Percentiles rank a stretch among this genome's conserved stretches.
Conservation (phyloP, 2,797 vertebrate species). For the Myiothlypis coronata region DNA sequence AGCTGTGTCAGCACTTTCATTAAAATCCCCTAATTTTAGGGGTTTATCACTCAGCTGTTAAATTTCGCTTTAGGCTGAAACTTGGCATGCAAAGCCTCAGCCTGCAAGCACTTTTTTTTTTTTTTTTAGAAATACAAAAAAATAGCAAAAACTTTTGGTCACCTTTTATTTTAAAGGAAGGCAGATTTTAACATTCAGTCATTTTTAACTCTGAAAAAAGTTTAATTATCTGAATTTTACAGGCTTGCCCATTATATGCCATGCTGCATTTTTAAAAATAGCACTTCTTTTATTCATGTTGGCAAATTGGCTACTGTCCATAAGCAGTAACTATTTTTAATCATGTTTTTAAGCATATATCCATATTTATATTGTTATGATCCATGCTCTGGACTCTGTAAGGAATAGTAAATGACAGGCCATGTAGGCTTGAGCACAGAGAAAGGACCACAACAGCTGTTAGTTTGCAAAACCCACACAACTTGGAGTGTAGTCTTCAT, state of each 20-base stretch:
- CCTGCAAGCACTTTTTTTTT: background rate
- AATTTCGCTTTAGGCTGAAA: constrained; percentile 62
- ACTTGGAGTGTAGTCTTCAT: background rate
- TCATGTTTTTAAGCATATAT: constrained; percentile 50
- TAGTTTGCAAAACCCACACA: constrained; percentile 8
- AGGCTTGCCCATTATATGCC: constrained; percentile 9
- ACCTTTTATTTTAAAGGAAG: constrained; percentile 31
- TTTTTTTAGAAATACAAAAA: background rate
- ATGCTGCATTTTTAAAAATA: constrained; percentile 26
- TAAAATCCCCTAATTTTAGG: constrained; percentile 64
- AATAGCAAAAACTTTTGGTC: background rate
- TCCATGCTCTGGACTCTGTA: background rate
- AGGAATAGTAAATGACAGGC: constrained; percentile 49
- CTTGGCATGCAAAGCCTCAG: constrained; percentile 24
- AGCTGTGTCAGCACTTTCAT: constrained; percentile 56
- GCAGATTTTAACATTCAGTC: constrained; percentile 12
- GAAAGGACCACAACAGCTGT: constrained; percentile 19
- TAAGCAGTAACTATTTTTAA: constrained; percentile 50
- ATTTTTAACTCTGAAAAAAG: constrained; percentile 28
- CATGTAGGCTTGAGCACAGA: background rate
- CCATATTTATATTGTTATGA: constrained; percentile 58
- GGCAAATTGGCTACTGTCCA: constrained; percentile 40
- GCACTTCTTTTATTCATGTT: constrained; percentile 9
- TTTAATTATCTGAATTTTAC: constrained; percentile 38
- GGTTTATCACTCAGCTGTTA: constrained; percentile 43